A percentile compares a stretch with the other conserved stretches of the same genome.
These are phyloP conservation scores for Tragelaphus buxtoni DNA, from an alignment of 2,113 vertebrate species.

Conservation along the genomic window DNA sequence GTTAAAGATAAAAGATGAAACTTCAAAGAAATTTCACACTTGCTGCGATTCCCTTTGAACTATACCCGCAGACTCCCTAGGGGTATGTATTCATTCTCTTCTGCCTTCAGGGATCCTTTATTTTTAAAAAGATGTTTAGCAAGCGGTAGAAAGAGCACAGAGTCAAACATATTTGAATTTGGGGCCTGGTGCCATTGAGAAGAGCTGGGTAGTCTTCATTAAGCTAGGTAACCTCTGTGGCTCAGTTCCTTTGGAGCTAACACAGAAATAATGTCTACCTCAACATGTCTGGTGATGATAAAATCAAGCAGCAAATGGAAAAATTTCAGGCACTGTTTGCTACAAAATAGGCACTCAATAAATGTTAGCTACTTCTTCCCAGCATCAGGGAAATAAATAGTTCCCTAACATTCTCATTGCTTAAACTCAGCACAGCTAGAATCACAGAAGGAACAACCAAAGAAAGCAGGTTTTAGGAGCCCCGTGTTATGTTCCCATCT, in stretches of 20 bases:
- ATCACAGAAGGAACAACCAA: conserved; percentile 42
- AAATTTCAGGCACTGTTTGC: not conserved
- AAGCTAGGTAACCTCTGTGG: not conserved
- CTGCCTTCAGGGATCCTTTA: conserved; percentile 51
- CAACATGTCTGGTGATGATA: not conserved
- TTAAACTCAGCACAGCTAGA: conserved; percentile 45
- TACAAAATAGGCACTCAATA: not conserved
- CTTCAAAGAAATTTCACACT: conserved; percentile 74
- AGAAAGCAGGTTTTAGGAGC: conserved; percentile 61
- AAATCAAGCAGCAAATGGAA: not conserved
- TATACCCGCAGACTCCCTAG: conserved; percentile 43
- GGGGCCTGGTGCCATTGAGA: not conserved
- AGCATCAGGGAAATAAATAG: conserved; percentile 1
- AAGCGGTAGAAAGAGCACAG: not conserved
- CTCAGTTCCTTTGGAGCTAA: not conserved
- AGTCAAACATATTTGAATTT: conserved; percentile 4
- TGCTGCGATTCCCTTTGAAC: conserved; percentile 67
- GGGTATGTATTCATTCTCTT: conserved; percentile 41
- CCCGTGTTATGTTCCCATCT: conserved; percentile 44
- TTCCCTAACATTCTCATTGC: not conserved
- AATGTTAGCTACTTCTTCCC: not conserved
- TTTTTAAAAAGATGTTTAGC: conserved; percentile 44
- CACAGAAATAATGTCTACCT: not conserved
- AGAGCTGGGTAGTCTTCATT: not conserved
- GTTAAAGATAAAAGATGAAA: conserved; percentile 73